Percentiles rank a stretch among this genome's conserved stretches.
Conservation (phyloP, 2,797 vertebrate genomes). For the Pseudopleuronectes americanus region DNA sequence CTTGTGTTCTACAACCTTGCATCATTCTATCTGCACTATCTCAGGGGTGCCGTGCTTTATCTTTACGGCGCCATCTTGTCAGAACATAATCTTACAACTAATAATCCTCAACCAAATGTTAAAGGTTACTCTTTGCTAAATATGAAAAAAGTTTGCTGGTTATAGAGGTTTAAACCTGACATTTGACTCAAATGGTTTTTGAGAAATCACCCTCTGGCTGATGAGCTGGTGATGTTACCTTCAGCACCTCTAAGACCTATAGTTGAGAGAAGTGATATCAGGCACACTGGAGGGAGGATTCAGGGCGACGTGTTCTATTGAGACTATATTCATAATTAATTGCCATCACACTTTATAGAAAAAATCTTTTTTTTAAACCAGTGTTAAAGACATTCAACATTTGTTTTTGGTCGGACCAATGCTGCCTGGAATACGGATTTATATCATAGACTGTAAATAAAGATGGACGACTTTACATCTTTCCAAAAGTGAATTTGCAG, state of each 20-base stretch:
- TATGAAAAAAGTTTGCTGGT: slow-evolving; percentile 28
- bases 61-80: slow-evolving; percentile 2
- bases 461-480: background rate
- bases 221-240: slow-evolving; percentile 26
- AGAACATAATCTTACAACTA: slow-evolving; percentile 17
- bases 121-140: slow-evolving; percentile 33
- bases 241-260: slow-evolving; percentile 12
- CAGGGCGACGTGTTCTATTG: background rate
- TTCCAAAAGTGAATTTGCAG: too few species aligned
- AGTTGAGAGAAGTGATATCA: slow-evolving; percentile 6
- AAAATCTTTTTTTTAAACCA: background rate
- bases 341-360: slow-evolving; percentile 5
- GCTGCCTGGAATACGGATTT: slow-evolving; percentile 4
- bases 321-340: background rate
- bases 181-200: slow-evolving; percentile 26
- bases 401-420: too few species aligned
- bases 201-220: slow-evolving; percentile 28
- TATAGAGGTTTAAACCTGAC: slow-evolving; percentile 45
- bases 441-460: slow-evolving; percentile 4
- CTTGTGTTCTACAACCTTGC: background rate
- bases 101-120: slow-evolving; percentile 31
- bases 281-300: slow-evolving; percentile 17
- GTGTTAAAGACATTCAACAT: too few species aligned
- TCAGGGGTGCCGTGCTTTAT: background rate
- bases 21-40: background rate